Evolutionary conservation across 2,113 vertebrate species (phyloP).

Genomic region (Sylvicapra grimmia): DNA sequence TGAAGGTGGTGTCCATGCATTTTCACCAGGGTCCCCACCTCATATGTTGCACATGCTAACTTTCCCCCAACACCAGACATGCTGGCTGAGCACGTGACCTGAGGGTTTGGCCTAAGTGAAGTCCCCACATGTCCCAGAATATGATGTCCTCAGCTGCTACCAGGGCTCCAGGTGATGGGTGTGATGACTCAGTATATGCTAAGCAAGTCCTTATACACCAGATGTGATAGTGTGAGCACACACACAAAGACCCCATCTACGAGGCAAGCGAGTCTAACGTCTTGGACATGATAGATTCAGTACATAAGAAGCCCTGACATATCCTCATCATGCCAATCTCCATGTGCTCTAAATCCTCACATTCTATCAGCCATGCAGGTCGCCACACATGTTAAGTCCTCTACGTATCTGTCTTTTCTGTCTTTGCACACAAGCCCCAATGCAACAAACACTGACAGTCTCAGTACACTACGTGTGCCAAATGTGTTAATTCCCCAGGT

Average conservation of each 20-base stretch:
- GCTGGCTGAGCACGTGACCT: not conserved
- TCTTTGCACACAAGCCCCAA: not conserved
- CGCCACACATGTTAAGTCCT: not conserved
- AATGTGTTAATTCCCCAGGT: not conserved
- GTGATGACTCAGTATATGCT: not conserved
- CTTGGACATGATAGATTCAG: not conserved
- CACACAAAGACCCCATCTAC: not conserved
- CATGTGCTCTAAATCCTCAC: not conserved
- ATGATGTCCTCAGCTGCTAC: not conserved
- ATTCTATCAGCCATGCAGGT: not conserved
- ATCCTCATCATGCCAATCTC: not conserved
- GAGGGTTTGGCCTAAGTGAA: not conserved
- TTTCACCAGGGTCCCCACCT: not conserved
- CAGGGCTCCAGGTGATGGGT: not conserved
- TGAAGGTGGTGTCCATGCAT: not conserved
- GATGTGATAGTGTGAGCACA: not conserved
- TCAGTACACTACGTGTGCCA: not conserved
- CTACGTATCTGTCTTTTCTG: not conserved
- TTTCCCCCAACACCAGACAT: not conserved
- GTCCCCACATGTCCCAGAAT: not conserved
- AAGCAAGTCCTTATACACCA: not conserved
- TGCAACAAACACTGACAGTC: not conserved
- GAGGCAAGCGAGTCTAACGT: not conserved
- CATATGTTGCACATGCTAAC: fast-evolving
- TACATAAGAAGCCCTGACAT: not conserved